Evolutionary conservation across 2,888 invertebrate genomes (phyloP).

Genomic region (Strigamia maritima): DNA sequence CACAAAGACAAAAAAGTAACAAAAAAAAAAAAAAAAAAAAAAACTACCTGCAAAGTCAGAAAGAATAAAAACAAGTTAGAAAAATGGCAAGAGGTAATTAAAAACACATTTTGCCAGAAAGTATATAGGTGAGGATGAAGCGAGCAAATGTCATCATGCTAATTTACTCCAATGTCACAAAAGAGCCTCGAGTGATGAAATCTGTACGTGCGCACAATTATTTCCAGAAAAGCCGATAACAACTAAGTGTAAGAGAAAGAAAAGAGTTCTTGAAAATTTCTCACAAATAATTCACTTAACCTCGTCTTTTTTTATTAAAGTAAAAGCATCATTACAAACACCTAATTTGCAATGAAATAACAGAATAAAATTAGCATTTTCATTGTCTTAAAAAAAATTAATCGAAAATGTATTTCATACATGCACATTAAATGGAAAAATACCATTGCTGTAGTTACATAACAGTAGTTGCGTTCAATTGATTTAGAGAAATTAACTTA

Average conservation of each 20-base stretch:
- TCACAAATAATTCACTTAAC: constrained; percentile 14
- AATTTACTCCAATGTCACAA: constrained; percentile 19
- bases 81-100: constrained; percentile 19
- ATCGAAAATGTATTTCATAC: no score
- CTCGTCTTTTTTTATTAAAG: background rate
- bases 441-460: no score
- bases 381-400: no score
- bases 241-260: background rate
- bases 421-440: no score
- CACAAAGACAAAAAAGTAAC: background rate
- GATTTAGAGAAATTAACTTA: no score
- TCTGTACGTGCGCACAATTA: background rate
- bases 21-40: background rate
- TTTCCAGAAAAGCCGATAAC: background rate
- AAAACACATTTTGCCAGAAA: background rate
- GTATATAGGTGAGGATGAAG: constrained; percentile 10
- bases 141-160: constrained; percentile 9
- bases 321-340: background rate
- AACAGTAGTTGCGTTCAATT: no score
- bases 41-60: background rate
- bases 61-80: background rate
- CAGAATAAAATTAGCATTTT: background rate
- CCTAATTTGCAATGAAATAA: background rate
- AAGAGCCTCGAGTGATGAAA: constrained; percentile 19
- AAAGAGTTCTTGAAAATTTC: background rate